Percentiles rank a stretch among this genome's conserved stretches.
These are phyloP conservation scores for Porites cylindrica DNA, from an alignment of 92 coral and sea anemone species.

Conservation along the genomic window DNA sequence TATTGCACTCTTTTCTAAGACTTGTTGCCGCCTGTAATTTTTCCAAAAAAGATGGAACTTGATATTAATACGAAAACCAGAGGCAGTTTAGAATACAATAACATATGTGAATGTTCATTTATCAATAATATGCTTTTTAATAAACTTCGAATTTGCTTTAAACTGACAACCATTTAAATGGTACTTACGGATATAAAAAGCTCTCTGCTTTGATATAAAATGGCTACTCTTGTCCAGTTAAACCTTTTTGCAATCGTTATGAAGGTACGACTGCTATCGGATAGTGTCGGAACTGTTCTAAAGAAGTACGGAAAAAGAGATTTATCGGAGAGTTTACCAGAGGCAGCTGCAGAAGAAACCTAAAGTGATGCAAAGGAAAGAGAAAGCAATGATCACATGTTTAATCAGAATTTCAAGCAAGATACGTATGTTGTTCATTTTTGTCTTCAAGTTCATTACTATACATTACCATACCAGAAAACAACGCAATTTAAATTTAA, in stretches of 20 bases:
- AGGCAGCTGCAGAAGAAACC: slow-evolving; percentile 85
- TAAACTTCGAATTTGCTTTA: too few species aligned
- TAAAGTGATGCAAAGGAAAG: background rate
- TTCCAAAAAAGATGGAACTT: background rate
- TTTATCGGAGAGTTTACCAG: slow-evolving; percentile 66
- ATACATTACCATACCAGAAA: too few species aligned
- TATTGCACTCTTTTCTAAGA: slow-evolving; percentile 60
- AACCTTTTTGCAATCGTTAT: slow-evolving; percentile 73
- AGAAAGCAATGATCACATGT: background rate
- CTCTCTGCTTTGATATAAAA: slow-evolving; percentile 68
- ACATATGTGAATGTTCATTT: background rate
- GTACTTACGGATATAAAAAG: slow-evolving; percentile 58
- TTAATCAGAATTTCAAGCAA: too few species aligned
- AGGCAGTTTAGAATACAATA: background rate
- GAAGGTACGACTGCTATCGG: slow-evolving; percentile 68
- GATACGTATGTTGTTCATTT: too few species aligned
- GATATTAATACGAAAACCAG: background rate
- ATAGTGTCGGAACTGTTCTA: slow-evolving; percentile 76
- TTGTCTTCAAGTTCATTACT: too few species aligned
- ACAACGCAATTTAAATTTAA: too few species aligned
- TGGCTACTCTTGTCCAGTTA: slow-evolving; percentile 78
- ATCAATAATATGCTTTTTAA: too few species aligned
- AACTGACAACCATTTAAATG: background rate
- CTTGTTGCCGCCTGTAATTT: slow-evolving; percentile 60
- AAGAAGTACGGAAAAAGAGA: slow-evolving; percentile 68